Percentiles rank a stretch among this genome's conserved stretches.
Conservation (phyloP, 2,797 vertebrate species). For the Morus bassanus region DNA sequence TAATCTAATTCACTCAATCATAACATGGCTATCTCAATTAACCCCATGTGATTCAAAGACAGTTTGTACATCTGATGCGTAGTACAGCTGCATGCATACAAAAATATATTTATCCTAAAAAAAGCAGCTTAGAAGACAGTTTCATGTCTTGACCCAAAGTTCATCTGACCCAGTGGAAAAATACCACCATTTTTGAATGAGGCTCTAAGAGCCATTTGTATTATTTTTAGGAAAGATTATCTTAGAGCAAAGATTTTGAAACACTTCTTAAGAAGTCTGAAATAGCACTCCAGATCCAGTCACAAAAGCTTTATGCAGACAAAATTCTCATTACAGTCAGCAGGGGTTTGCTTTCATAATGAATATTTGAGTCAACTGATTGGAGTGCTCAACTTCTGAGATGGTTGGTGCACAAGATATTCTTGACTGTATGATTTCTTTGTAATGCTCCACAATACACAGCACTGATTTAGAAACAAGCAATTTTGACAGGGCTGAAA, state of each 20-base stretch:
- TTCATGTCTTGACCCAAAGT: not conserved
- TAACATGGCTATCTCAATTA: not conserved
- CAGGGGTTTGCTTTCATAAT: conserved; percentile 38
- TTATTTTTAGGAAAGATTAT: conserved; percentile 36
- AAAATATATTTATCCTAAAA: not conserved
- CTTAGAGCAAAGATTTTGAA: conserved; percentile 24
- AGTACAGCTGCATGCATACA: not conserved
- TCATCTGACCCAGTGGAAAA: not conserved
- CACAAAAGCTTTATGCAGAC: conserved; percentile 51
- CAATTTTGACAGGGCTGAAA: not conserved
- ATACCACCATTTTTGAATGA: not conserved
- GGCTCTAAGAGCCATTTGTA: not conserved
- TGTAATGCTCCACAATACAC: not conserved
- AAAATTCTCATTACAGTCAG: conserved; percentile 61
- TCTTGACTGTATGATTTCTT: conserved; percentile 12
- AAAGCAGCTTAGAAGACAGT: not conserved
- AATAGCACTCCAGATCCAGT: conserved; percentile 15
- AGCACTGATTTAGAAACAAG: conserved; percentile 5
- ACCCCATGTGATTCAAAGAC: not conserved
- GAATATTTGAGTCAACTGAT: conserved; percentile 59
- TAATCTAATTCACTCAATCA: not conserved
- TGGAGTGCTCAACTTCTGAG: conserved; percentile 35
- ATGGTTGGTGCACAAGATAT: not conserved
- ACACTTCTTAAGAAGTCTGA: not conserved
- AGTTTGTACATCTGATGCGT: not conserved